These are phyloP conservation scores for Amblyjoppa proteus DNA, from an alignment of 2,888 invertebrate genomes.

Conservation along the genomic window DNA sequence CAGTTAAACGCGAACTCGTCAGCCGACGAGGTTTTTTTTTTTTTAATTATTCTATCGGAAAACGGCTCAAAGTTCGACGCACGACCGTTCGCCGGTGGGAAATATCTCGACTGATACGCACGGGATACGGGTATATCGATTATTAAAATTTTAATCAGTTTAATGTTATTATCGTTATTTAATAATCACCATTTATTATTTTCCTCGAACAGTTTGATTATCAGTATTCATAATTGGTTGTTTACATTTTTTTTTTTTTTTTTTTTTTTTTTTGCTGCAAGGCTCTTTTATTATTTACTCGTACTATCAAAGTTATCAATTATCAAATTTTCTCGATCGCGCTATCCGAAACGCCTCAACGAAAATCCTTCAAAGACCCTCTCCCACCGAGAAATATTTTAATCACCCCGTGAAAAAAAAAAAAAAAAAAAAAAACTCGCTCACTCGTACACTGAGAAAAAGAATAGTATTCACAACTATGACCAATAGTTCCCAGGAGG, in stretches of 20 bases:
- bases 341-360: slow-evolving; percentile 13
- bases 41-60: background rate
- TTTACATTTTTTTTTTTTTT: slow-evolving; percentile 43
- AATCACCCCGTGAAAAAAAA: background rate
- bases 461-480: no score
- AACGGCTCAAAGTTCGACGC: background rate
- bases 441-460: background rate
- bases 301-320: no score
- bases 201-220: slow-evolving; percentile 66
- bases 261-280: slow-evolving; percentile 72
- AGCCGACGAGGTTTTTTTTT: background rate
- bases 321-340: slow-evolving; percentile 12
- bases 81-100: slow-evolving; percentile 36
- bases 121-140: slow-evolving; percentile 44
- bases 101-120: slow-evolving; percentile 57
- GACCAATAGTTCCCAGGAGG: no score
- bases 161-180: slow-evolving; percentile 38
- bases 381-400: background rate
- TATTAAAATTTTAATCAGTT: slow-evolving; percentile 41
- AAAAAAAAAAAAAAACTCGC: background rate
- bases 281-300: slow-evolving; percentile 64
- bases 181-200: slow-evolving; percentile 57
- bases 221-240: slow-evolving; percentile 65
- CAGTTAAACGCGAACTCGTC: slow-evolving; percentile 6
- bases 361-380: background rate